Evolutionary conservation across 37 sponge, comb jelly and placozoan species (phyloP).

Genomic region (Chondrosia reniformis): DNA sequence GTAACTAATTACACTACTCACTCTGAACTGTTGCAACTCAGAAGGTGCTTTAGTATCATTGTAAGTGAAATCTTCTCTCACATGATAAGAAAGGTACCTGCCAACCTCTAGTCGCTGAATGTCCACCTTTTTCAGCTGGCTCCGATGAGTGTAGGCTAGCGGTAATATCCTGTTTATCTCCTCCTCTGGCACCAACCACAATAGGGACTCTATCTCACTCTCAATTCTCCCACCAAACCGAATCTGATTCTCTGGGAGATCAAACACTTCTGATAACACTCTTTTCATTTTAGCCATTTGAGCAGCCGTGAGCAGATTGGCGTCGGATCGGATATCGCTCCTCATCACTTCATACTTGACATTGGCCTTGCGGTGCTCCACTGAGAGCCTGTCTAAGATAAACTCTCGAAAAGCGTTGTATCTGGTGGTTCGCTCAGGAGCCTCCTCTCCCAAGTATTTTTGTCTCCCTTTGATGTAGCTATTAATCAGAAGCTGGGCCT

Average conservation of each 20-base stretch:
- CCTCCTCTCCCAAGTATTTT: not conserved
- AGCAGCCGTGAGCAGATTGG: not conserved
- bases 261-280: not conserved
- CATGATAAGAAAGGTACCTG: conserved; percentile 14
- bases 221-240: conserved; percentile 1
- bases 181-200: conserved; percentile 20
- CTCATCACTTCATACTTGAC: not conserved
- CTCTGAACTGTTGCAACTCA: conserved; percentile 12
- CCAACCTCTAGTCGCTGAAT: conserved; percentile 8
- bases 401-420: not conserved
- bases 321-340: not conserved
- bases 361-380: not conserved
- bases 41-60: not conserved
- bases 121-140: not conserved
- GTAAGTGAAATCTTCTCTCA: conserved; percentile 2
- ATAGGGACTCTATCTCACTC: not conserved
- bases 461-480: not conserved
- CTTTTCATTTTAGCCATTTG: not conserved
- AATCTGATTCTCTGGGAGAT: not conserved
- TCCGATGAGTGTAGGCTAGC: not conserved
- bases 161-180: not conserved
- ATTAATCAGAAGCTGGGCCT: not conserved
- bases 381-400: not conserved
- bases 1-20: too few relatives aligned
- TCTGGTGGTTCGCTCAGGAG: too few relatives aligned